Evolutionary conservation across 35 echinoderm and acorn worm species (phyloP).

Genomic region (Diadema setosum): DNA sequence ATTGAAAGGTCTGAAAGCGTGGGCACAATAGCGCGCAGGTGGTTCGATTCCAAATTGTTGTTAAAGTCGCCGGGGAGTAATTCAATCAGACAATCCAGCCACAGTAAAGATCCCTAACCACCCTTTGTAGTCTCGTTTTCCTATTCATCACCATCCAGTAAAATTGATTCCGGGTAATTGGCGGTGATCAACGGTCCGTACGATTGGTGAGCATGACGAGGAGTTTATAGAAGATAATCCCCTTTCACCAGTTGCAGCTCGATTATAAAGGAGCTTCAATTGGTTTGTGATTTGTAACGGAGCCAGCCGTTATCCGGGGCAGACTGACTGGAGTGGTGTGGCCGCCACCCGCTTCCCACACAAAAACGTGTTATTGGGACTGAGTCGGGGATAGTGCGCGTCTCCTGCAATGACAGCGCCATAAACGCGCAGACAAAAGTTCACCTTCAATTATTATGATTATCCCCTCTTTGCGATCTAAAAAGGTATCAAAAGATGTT

Average conservation of each 20-base stretch:
- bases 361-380: not conserved
- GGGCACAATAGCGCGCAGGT: not conserved
- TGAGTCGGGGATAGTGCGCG: too few relatives aligned
- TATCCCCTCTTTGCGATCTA: not conserved
- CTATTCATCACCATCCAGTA: not conserved
- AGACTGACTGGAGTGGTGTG: not conserved
- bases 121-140: not conserved
- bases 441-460: not conserved
- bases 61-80: not conserved
- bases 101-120: not conserved
- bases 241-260: too few relatives aligned
- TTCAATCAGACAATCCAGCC: constrained; percentile 1
- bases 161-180: not conserved
- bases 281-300: too few relatives aligned
- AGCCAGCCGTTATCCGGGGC: not conserved
- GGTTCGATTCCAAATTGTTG: not conserved
- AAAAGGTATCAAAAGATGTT: not conserved
- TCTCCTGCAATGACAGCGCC: too few relatives aligned
- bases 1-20: not conserved
- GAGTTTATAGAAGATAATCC: too few relatives aligned
- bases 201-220: too few relatives aligned
- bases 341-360: not conserved
- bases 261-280: too few relatives aligned
- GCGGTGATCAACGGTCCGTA: not conserved
- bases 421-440: not conserved